Evolutionary conservation across 92 coral and sea anemone species (phyloP).

Genomic region (Zoanthus sociatus): DNA sequence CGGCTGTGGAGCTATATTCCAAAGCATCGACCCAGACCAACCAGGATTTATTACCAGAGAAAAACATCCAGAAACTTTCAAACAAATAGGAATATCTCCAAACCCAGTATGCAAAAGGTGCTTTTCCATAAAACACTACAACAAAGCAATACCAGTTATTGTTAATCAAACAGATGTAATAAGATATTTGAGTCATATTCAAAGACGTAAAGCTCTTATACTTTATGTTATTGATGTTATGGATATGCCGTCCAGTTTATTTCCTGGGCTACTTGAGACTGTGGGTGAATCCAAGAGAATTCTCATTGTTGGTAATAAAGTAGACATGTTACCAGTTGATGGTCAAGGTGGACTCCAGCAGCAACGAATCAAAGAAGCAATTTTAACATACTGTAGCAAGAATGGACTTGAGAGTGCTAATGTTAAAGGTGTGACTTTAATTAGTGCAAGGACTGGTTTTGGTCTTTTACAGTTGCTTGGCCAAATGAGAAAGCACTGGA

Average conservation of each 20-base stretch:
- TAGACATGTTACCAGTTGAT: conserved; percentile 88
- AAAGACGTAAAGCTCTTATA: conserved; percentile 83
- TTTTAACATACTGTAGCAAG: conserved; percentile 63
- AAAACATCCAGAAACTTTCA: conserved; percentile 66
- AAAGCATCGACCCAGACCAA: conserved; percentile 71
- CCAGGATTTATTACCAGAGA: conserved; percentile 76
- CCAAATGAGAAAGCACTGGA: conserved; percentile 82
- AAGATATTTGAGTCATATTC: conserved; percentile 70
- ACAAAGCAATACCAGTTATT: conserved; percentile 70
- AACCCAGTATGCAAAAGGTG: conserved; percentile 82
- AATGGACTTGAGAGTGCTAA: conserved; percentile 86
- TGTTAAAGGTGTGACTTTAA: conserved; percentile 72
- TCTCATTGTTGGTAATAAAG: conserved; percentile 87
- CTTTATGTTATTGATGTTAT: conserved; percentile 84
- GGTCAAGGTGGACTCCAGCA: conserved; percentile 77
- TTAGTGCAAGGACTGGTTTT: conserved; percentile 93
- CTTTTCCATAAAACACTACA: conserved; percentile 82
- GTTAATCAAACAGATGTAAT: conserved; percentile 59
- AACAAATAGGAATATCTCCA: conserved; percentile 27
- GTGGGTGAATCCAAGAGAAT: conserved; percentile 94
- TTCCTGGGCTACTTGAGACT: conserved; percentile 70
- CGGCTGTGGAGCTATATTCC: conserved; percentile 96
- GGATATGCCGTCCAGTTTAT: conserved; percentile 87
- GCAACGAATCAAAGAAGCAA: conserved; percentile 58
- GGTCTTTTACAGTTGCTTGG: conserved; percentile 77